Evolutionary conservation across 2,113 vertebrate species (phyloP), one percentile per base, ranked within the genome.

Genomic region (Peromyscus maniculatus): DNA sequence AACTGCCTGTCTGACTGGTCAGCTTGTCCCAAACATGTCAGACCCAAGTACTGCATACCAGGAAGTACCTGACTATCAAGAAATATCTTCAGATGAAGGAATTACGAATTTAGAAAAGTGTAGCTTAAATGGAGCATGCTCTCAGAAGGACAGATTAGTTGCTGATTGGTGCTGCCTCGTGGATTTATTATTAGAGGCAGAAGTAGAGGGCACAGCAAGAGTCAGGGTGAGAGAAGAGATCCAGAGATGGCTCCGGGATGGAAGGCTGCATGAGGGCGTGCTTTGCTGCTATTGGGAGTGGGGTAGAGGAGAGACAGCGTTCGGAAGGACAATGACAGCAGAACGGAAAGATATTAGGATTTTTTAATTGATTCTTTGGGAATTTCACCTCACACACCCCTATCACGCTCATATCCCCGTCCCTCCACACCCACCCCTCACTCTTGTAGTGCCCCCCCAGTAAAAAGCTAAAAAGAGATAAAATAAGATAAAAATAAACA

Each of bases 231-330:
- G 4, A 52, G n/a, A 19, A n/a, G 83, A 57, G 12, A 39, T 39
- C 8, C 5, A 7, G 87, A 17, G 46, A 22, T 6, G 21, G 15
- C 43, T 43, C 1, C 3, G 67, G 5, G 13, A 5, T 3, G 24
- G 11, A 59, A 39, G 39, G 43, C 36, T 19, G 21, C n/a, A 31
- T 3, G 26, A 17, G 86, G 64, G 15, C 3, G 22, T 0, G 1
- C 7, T 31, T 12, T 12, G 22, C 49, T 33, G 57, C 22, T 21
- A 28, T 15, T 33, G 24, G 66, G 31, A 87, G 5, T 2, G 0
- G 17, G 33, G 15, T 4, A 1, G 15, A 16, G 36, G 21, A 4
- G 5, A 62, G 12, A 13, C 46, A 28, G 26, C 3, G 0, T 5
- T 4, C 13, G 24, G 77, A 3, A n/a, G 62, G 80, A 39, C 16